Base-by-base conservation (phyloP, 1,140 invertebrate genomes). In the Calliphora vicina region DNA sequence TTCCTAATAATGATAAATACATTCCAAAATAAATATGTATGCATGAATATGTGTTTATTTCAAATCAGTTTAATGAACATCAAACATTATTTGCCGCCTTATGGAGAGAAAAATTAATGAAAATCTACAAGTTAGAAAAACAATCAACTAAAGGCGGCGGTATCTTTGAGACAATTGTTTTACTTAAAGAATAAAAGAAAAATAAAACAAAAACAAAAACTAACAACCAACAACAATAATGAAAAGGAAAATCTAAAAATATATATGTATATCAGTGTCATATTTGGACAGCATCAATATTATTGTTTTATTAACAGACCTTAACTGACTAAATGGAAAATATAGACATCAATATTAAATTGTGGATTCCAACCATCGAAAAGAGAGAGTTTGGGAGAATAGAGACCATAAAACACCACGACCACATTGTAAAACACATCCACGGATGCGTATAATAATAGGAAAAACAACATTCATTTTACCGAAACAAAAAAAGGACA, bases 131-230 rank as follows among this genome's bases (percentile, higher is more conserved):
- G 45, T 50, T 50, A 20, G 29, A 76, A 78, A 45, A 20, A 78
- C n/a, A 78, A 78, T 27, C 20, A n/a, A 76, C 20, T 9, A 78
- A 23, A n/a, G 12, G 13, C 20, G 20, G 35, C 74, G 74, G 74
- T 43, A 78, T 78, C 74, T 78, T 78, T 78, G 74, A 78, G 35
- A 12, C 35, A 43, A 78, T 78, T 78, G 74, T 25, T 78, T 43
- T 42, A 43, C n/a, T 78, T 78, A 45, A 20, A 23, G 42, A 42
- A 35, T 0, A 43, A 43, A 42, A n/a, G 3, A 42, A 42, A 29
- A 43, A 10, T 8, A 43, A 76, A 20, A 76, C 26, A 42, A 76
- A 1, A 76, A 76, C 10, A 76, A 76, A 12, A 42, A 76, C 10
- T 42, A 76, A n/a, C n/a, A n/a, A n/a, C n/a, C n/a, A n/a, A n/a